Evolutionary conservation across 35 echinoderm and acorn worm genomes (phyloP).

Genomic region (Apostichopus japonicus): DNA sequence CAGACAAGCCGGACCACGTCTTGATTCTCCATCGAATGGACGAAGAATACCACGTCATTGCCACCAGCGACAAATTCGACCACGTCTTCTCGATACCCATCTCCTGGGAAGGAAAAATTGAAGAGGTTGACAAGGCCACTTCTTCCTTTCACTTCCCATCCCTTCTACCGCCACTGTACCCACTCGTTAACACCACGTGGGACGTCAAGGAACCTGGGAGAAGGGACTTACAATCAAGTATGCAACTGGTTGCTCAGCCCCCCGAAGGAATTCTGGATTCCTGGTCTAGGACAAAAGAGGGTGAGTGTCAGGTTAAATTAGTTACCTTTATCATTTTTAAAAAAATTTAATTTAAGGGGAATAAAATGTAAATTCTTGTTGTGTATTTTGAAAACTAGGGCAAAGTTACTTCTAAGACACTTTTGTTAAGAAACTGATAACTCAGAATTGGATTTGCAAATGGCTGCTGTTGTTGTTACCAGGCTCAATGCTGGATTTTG

Average conservation of each 20-base stretch:
- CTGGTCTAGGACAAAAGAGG: slow-evolving; percentile 49
- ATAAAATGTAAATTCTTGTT: too few species aligned
- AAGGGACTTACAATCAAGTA: slow-evolving; percentile 12
- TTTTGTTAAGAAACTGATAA: too few species aligned
- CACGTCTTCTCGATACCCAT: slow-evolving; percentile 39
- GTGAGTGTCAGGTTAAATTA: neutral
- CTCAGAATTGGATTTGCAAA: too few species aligned
- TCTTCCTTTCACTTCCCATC: neutral
- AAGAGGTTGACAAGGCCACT: neutral
- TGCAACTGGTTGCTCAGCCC: slow-evolving; percentile 25
- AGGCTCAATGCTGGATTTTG: too few species aligned
- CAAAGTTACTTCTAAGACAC: too few species aligned
- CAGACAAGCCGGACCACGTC: neutral
- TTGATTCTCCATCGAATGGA: slow-evolving; percentile 24
- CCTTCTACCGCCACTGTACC: slow-evolving; percentile 17
- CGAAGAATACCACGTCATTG: slow-evolving; percentile 45
- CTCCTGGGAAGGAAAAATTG: slow-evolving; percentile 6
- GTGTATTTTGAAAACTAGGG: too few species aligned
- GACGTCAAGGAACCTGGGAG: slow-evolving; percentile 19
- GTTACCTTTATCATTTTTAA: too few species aligned
- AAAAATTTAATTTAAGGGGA: too few species aligned
- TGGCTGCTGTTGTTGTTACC: too few species aligned
- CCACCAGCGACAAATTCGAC: slow-evolving; percentile 26
- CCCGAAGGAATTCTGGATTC: neutral
- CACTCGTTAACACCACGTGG: slow-evolving; percentile 48